Evolutionary conservation across 2,797 vertebrate species (phyloP).

Genomic region (Salmo trutta): DNA sequence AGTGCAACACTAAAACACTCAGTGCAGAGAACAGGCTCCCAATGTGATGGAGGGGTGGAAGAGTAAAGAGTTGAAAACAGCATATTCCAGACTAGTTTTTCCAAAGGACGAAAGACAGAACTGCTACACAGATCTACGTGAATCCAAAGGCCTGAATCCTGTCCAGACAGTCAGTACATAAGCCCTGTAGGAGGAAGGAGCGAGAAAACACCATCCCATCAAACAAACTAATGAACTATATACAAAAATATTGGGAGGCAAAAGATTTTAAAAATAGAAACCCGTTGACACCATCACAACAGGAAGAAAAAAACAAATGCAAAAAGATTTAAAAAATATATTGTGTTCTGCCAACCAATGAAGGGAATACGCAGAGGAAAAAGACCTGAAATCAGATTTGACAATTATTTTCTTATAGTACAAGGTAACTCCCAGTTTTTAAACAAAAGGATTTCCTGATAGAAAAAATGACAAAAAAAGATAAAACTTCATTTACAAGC

Average conservation of each 20-base stretch:
- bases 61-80: conserved; percentile 34
- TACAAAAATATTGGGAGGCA: conserved; percentile 47
- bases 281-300: conserved; percentile 13
- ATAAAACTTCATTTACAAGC: conserved; percentile 70
- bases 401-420: conserved; percentile 58
- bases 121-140: conserved; percentile 59
- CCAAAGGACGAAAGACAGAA: conserved; percentile 19
- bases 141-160: conserved; percentile 38
- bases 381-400: conserved; percentile 42
- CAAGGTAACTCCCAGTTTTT: conserved; percentile 48
- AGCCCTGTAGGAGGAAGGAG: conserved; percentile 37
- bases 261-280: conserved; percentile 9
- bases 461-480: conserved; percentile 49
- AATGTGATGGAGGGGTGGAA: conserved; percentile 49
- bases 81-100: conserved; percentile 22
- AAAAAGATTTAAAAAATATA: conserved; percentile 17
- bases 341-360: conserved; percentile 31
- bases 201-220: conserved; percentile 38
- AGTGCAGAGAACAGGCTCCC: conserved; percentile 59
- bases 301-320: conserved; percentile 10
- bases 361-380: conserved; percentile 13
- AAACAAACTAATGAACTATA: conserved; percentile 59
- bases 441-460: conserved; percentile 40
- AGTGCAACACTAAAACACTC: conserved; percentile 61
- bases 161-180: conserved; percentile 27